Percentiles rank a stretch among this genome's conserved stretches.
These are phyloP conservation scores for Chrysolina oricalcia DNA, from an alignment of 2,888 invertebrate genomes.

Conservation along the genomic window DNA sequence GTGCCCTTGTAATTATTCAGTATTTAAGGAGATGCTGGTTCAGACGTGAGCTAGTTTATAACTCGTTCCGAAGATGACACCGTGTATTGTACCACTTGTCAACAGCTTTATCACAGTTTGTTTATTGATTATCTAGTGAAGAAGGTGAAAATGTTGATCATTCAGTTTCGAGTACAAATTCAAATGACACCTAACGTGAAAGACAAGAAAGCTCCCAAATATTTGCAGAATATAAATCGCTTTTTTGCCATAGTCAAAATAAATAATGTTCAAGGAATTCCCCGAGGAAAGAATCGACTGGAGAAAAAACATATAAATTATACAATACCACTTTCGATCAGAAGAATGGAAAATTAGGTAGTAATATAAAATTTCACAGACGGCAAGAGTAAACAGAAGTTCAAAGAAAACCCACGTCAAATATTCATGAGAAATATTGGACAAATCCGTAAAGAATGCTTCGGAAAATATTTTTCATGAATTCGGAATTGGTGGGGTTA, in stretches of 20 bases:
- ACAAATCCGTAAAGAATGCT: constrained; percentile 18
- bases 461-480: not conserved
- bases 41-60: no score
- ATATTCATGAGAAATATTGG: constrained; percentile 27
- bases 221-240: constrained; percentile 15
- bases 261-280: constrained; percentile 24
- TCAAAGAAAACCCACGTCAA: constrained; percentile 28
- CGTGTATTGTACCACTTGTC: no score
- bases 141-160: not conserved
- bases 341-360: constrained; percentile 29
- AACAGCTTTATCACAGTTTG: no score
- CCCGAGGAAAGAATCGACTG: not conserved
- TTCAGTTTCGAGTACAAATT: not conserved
- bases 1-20: no score
- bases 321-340: constrained; percentile 29
- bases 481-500: not conserved
- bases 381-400: constrained; percentile 22
- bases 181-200: not conserved
- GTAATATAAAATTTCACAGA: constrained; percentile 22
- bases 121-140: no score
- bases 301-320: constrained; percentile 29
- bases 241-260: constrained; percentile 4
- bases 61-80: no score
- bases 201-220: not conserved
- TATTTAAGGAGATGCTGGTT: no score